phyloP scores from a whole-genome alignment of 2,888 invertebrate species.

The Proisotoma minuta region DNA sequence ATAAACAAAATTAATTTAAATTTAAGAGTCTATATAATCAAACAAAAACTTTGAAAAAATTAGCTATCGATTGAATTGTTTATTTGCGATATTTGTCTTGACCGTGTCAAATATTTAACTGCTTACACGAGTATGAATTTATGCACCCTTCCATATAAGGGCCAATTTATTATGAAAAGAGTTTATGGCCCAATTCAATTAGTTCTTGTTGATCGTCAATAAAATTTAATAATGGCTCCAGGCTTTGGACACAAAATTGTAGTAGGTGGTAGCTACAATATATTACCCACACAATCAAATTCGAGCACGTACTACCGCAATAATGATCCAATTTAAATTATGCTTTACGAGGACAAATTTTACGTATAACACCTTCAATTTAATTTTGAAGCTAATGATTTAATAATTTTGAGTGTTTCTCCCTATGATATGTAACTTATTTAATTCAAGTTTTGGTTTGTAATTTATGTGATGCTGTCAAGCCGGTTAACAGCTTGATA shows the following conservation, averaged over 20 bases:
- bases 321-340: background rate
- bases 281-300: too few relatives aligned
- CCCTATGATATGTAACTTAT: background rate
- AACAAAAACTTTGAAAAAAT: background rate
- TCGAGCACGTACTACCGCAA: too few relatives aligned
- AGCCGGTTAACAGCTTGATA: background rate
- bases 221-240: slow-evolving; percentile 5
- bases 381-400: background rate
- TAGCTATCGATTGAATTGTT: background rate
- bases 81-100: background rate
- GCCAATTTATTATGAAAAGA: slow-evolving; percentile 1
- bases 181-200: slow-evolving; percentile 7
- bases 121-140: background rate
- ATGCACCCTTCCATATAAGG: background rate
- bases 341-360: background rate
- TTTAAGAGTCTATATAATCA: background rate
- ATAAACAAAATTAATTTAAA: too few relatives aligned
- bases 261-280: too few relatives aligned
- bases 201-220: background rate
- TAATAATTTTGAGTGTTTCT: background rate
- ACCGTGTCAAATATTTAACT: background rate
- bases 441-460: background rate
- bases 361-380: background rate
- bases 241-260: too few relatives aligned
- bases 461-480: background rate